Conservation (phyloP, 2,113 vertebrate species). For the Myrmecobius fasciatus region DNA sequence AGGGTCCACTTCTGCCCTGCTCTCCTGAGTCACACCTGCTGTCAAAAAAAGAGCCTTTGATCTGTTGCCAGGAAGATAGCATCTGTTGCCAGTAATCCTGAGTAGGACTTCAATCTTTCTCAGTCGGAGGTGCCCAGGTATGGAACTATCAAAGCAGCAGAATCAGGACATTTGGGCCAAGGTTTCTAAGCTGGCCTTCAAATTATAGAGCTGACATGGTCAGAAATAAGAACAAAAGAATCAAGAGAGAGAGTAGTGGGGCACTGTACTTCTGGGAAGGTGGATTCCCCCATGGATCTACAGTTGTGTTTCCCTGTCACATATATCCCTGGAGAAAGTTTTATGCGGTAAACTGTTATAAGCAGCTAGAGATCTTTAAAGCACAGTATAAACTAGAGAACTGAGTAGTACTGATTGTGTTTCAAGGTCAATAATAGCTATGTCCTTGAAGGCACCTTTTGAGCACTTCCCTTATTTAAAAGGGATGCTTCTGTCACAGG, state of each 20-base stretch:
- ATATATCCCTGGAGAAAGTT: neutral
- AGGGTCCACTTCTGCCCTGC: neutral
- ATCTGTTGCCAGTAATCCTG: neutral
- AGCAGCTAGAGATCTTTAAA: neutral
- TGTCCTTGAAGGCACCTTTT: neutral
- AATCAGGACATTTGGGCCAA: neutral
- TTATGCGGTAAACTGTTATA: neutral
- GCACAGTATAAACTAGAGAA: neutral
- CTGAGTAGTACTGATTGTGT: neutral
- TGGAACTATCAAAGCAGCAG: neutral
- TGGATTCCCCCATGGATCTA: neutral
- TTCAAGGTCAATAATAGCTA: neutral
- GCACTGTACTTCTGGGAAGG: neutral
- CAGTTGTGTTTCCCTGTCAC: neutral
- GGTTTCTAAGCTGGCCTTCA: neutral
- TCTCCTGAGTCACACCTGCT: neutral
- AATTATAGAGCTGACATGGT: neutral
- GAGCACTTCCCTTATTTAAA: neutral
- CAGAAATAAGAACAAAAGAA: neutral
- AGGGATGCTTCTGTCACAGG: neutral
- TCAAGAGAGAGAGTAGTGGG: neutral
- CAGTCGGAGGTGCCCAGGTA: neutral
- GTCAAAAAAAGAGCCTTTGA: neutral
- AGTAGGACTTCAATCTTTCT: neutral
- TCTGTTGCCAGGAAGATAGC: neutral